Conservation (phyloP, 1,140 invertebrate genomes). For the Ectropis grisescens region DNA sequence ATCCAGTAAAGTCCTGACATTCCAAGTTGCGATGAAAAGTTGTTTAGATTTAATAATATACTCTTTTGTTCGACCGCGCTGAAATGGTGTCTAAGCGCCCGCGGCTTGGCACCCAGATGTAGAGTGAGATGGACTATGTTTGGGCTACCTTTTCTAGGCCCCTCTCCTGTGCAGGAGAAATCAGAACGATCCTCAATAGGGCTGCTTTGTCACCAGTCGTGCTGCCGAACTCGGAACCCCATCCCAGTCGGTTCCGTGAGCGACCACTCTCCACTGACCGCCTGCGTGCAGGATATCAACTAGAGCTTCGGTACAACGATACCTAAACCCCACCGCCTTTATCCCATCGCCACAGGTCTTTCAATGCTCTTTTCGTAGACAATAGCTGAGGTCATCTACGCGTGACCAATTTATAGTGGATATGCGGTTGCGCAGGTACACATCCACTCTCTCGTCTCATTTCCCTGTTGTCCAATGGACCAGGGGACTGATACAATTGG, state of each 20-base stretch:
- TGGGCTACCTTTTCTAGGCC: constrained; percentile 23
- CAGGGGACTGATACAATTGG: neutral
- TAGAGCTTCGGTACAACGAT: constrained; percentile 4
- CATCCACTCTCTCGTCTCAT: constrained; percentile 11
- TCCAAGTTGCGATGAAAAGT: constrained; percentile 10
- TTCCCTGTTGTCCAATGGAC: neutral
- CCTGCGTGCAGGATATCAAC: constrained; percentile 8
- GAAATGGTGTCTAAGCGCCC: constrained; percentile 7
- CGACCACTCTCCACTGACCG: constrained; percentile 13
- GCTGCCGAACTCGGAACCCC: constrained; percentile 8
- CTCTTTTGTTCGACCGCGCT: constrained; percentile 9
- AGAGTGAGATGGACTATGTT: constrained; percentile 13
- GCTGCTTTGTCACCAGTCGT: constrained; percentile 4
- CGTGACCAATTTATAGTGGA: constrained; percentile 11
- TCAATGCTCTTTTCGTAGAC: neutral
- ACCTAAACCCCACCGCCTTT: constrained; percentile 3
- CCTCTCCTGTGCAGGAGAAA: constrained; percentile 14
- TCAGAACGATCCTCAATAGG: constrained; percentile 14
- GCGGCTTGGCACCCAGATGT: constrained; percentile 9
- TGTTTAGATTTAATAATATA: neutral
- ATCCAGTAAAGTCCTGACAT: constrained; percentile 13
- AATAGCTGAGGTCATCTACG: constrained; percentile 10
- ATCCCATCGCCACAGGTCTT: constrained; percentile 8
- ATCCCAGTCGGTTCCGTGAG: constrained; percentile 3
- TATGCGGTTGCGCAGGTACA: constrained; percentile 10